Base-by-base conservation (phyloP, 2,797 vertebrate species). In the Dendrocincla tyrannina region DNA sequence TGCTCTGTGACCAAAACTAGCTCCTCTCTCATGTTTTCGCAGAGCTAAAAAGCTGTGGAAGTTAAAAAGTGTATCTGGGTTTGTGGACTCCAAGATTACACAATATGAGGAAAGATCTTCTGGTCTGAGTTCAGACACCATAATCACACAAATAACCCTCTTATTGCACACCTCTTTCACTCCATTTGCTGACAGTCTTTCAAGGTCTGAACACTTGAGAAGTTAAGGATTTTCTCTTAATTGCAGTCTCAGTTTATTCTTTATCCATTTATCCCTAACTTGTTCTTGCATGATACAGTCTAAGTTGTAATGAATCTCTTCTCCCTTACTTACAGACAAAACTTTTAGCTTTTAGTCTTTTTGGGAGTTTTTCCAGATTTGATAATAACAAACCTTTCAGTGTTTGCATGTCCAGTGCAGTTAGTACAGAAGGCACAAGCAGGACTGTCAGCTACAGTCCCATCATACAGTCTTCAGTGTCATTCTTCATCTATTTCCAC, bases 401-500 rank as follows among this genome's bases (percentile, higher is more conserved):
- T 60, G 70, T 19, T 88, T 76, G 7, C 13, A 11, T 22, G 32
- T 50, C 42, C 62, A 52, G 24, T 13, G n/a, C 22, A 52, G 47
- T 63, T 53, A 92, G 11, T 44, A 79, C 5, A 75, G 84, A 85
- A 91, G 33, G 66, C 58, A 83, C 28, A 66, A 75, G 49, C 47
- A 73, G 50, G n/a, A 62, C 87, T 60, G 46, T 64, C 58, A 81
- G 39, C 87, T 78, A 19, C 4, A 5, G 50, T 23, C 53, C 27
- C 73, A 30, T 44, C 32, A 52, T 35, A 23, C 28, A 72, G 22
- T 44, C 63, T 68, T 78, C 66, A 58, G 33, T 35, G 79, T 90
- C 82, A 81, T 89, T 50, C 93, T 88, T 82, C 87, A 90, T 67
- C n/a, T 82, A 41, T 50, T 78, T 66, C 82, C 66, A 93, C 88